A percentile compares a stretch with the other conserved stretches of the same genome.
These are phyloP conservation scores for Gallinago jamesoni DNA, from an alignment of 2,113 vertebrate species.

Conservation along the genomic window DNA sequence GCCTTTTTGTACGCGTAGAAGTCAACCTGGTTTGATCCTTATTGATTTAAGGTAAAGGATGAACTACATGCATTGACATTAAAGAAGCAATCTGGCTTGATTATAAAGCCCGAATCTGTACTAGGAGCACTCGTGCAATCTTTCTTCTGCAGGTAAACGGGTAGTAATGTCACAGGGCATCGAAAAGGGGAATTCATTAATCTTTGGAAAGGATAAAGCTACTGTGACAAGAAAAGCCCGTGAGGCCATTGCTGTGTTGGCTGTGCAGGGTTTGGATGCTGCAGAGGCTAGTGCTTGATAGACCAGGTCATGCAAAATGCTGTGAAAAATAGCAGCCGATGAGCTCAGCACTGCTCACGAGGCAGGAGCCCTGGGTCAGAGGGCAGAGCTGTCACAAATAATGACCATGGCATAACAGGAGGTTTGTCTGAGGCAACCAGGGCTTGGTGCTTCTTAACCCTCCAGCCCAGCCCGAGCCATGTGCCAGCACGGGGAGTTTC, in stretches of 20 bases:
- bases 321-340: background rate
- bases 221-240: background rate
- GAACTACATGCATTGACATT: background rate
- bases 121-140: background rate
- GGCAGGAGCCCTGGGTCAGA: background rate
- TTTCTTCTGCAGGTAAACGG: background rate
- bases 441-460: background rate
- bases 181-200: background rate
- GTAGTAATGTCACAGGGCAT: background rate
- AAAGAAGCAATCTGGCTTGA: conserved; percentile 1
- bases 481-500: fast-evolving
- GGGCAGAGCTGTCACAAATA: background rate
- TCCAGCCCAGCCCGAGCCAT: background rate
- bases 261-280: background rate
- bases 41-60: conserved; percentile 31
- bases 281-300: background rate
- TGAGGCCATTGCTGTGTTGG: background rate
- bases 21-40: background rate
- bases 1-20: background rate
- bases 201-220: background rate
- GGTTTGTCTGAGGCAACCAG: background rate
- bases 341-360: background rate
- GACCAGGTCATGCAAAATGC: background rate
- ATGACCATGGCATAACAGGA: background rate
- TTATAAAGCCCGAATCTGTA: background rate